Evolutionary conservation across 2,113 vertebrate species (phyloP).

Genomic region (Bos javanicus): DNA sequence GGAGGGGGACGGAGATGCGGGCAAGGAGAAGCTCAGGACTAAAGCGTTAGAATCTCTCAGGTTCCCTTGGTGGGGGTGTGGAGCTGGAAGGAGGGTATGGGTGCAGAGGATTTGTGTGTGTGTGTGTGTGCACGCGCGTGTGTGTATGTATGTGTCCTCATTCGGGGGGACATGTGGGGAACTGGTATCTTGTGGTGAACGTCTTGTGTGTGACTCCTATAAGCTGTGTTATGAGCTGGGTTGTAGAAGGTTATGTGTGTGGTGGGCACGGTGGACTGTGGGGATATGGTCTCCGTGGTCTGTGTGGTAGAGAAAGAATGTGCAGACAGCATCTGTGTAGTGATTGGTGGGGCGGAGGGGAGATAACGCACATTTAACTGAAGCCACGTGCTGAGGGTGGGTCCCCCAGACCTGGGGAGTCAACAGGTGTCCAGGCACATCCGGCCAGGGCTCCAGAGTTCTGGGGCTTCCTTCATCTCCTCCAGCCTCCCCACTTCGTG

Average conservation of each 20-base stretch:
- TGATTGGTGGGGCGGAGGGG: neutral
- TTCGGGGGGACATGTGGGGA: neutral
- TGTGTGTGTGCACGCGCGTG: neutral
- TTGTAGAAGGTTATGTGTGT: accelerated
- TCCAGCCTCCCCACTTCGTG: neutral
- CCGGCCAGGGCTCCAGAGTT: neutral
- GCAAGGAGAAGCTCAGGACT: neutral
- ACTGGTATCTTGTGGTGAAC: neutral
- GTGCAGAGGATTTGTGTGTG: neutral
- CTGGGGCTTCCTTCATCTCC: neutral
- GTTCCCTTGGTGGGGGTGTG: neutral
- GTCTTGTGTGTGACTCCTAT: neutral
- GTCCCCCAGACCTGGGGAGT: neutral
- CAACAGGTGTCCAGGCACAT: neutral
- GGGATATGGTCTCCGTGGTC: neutral
- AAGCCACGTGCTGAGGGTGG: neutral
- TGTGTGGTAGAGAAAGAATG: neutral
- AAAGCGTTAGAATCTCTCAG: neutral
- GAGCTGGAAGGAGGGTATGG: neutral
- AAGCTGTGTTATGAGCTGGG: neutral
- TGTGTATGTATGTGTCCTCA: neutral
- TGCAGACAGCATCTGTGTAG: neutral
- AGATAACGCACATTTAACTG: neutral
- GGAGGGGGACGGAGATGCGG: accelerated
- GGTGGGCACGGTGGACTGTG: neutral